Base-by-base conservation (phyloP, 2,888 invertebrate species). In the Drosophila nigritarsus region DNA sequence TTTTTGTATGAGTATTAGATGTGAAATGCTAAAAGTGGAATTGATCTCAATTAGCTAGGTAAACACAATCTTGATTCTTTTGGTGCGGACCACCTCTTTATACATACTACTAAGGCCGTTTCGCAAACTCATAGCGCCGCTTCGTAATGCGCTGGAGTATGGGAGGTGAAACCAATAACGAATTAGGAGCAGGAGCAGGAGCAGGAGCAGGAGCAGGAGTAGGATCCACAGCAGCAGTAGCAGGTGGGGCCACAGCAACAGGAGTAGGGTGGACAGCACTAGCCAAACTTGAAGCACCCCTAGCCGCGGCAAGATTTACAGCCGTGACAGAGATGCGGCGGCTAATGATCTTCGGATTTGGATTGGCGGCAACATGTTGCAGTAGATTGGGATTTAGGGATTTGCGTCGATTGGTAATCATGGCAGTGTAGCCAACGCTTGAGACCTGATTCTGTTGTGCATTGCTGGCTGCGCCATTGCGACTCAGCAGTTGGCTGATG, bases 61-160 rank as follows among this genome's bases (percentile, higher is more conserved):
- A n/a, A n/a, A n/a, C n/a, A n/a, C n/a, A n/a, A n/a, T 30, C 30
- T 7, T 7, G 38, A n/a, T n/a, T 38, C 8, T 38, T 3, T n/a
- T 38, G 38, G n/a, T 30, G 9, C 9, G 30, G 30, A 30, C 30
- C 30, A 30, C 9, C 30, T 30, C 38, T n/a, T 9, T 3, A 4
- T 40, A 40, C 3, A n/a, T n/a, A 9, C 38, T n/a, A 9, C 9
- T 9, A n/a, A 40, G 53, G 34, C 2, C 0, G 9, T 24, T 69
- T 63, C 9, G 69, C 56, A n/a, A 50, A 56, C 1, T 66, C 77
- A n/a, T 29, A 68, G 29, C 83, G 83, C 3, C 83, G 74, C 59
- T 74, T 86, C 0, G 9, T 1, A 15, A 64, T 68, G 5, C 65
- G 65, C 30, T 36, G 54, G 0, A 32, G 9, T 1, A 24, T 38